Percentiles rank a stretch among this genome's conserved stretches.
These are phyloP conservation scores for Meloidogyne hapla DNA, from an alignment of 1,140 invertebrate species.

Conservation along the genomic window DNA sequence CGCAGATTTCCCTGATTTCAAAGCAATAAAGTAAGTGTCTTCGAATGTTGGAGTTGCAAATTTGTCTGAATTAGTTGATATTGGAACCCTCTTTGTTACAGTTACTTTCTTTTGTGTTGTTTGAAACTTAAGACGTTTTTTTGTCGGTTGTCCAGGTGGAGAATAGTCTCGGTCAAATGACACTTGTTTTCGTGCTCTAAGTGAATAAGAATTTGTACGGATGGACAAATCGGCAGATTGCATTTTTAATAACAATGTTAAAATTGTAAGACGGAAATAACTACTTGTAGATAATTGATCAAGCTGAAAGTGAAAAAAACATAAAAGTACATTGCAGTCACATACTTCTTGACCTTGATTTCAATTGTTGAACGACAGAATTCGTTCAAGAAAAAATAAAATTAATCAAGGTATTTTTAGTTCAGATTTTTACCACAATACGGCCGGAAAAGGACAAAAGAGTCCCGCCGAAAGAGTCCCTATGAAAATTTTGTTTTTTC, in stretches of 20 bases:
- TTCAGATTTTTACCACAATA: no score
- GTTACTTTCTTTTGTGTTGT: conserved; percentile 5
- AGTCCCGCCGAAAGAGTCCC: no score
- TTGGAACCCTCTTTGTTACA: conserved; percentile 8
- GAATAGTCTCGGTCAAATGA: conserved; percentile 24
- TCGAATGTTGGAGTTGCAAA: neutral
- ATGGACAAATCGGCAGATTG: neutral
- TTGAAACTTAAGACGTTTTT: conserved; percentile 3
- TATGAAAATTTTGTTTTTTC: no score
- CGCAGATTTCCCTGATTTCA: conserved; percentile 8
- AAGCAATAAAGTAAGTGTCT: conserved; percentile 19
- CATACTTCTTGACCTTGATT: no score
- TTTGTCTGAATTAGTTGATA: conserved; percentile 1
- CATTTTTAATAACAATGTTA: neutral
- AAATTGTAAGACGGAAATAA: neutral
- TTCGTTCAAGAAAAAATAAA: no score
- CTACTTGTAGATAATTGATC: neutral
- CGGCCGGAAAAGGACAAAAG: no score
- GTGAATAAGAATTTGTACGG: conserved; percentile 24
- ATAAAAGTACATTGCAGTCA: no score
- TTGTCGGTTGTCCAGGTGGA: conserved; percentile 4
- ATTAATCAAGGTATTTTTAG: no score
- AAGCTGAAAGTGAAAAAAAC: neutral
- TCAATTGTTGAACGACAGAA: no score
- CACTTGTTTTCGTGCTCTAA: conserved; percentile 11